A percentile compares a stretch with the other conserved stretches of the same genome.
Evolutionary conservation across 2,113 vertebrate species (phyloP).

Genomic region (Astatoreochromis straeleni): DNA sequence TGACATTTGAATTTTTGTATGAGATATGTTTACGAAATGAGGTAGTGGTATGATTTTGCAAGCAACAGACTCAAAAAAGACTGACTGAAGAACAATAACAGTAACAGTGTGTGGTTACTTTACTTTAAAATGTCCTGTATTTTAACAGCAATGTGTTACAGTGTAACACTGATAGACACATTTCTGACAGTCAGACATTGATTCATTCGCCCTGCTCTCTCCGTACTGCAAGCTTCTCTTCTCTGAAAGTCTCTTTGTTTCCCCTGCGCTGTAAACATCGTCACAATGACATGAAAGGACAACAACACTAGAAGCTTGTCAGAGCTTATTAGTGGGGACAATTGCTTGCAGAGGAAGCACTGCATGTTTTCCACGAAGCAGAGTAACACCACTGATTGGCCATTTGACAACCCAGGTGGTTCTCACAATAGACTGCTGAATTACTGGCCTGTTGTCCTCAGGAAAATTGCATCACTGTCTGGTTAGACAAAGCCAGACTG

Average conservation of each 20-base stretch:
- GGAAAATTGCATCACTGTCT: neutral
- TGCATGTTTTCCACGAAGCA: constrained; percentile 16
- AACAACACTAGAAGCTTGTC: constrained; percentile 45
- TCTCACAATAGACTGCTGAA: neutral
- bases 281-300: constrained; percentile 20
- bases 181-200: neutral
- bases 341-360: constrained; percentile 19
- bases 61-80: neutral
- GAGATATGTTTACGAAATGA: neutral
- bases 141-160: neutral
- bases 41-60: neutral
- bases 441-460: neutral
- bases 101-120: neutral
- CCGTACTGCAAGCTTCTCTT: neutral
- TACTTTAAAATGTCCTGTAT: neutral
- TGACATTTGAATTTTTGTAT: neutral
- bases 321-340: constrained; percentile 46
- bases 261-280: constrained; percentile 12
- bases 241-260: constrained; percentile 42
- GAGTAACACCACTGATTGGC: neutral
- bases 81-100: neutral
- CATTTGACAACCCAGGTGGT: neutral
- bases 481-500: neutral
- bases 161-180: neutral
- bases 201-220: neutral